Conservation (phyloP, 37 sponge, comb jelly and placozoan genomes). For the Hormiphora californensis region DNA sequence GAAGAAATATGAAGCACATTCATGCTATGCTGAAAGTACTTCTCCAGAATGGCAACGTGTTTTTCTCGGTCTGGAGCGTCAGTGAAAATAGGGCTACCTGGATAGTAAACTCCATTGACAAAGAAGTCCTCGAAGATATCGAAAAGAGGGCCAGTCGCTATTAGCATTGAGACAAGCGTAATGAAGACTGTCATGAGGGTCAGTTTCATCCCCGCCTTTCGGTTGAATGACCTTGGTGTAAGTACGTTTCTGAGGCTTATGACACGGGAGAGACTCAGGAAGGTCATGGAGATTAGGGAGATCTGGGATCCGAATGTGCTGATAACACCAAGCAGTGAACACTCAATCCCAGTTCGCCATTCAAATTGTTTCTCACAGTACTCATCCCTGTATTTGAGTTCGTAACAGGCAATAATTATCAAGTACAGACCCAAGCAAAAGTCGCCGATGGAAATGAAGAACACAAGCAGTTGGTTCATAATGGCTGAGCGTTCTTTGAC, state of each 20-base stretch:
- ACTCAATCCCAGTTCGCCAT: background rate
- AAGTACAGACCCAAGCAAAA: background rate
- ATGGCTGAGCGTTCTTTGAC: background rate
- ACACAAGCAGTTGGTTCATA: background rate
- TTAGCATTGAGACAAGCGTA: background rate
- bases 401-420: background rate
- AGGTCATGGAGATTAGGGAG: background rate
- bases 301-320: background rate
- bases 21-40: background rate
- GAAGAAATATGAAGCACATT: background rate
- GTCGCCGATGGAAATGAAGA: background rate
- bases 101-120: background rate
- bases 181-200: background rate
- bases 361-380: background rate
- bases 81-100: background rate
- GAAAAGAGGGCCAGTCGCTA: background rate
- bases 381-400: background rate
- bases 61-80: background rate
- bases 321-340: background rate
- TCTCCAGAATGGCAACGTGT: background rate
- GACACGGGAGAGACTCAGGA: background rate
- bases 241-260: background rate
- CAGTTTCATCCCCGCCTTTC: background rate
- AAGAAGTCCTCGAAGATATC: conserved; percentile 25
- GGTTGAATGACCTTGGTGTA: background rate